Evolutionary conservation across 2,797 vertebrate genomes (phyloP).

Genomic region (Selene dorsalis): DNA sequence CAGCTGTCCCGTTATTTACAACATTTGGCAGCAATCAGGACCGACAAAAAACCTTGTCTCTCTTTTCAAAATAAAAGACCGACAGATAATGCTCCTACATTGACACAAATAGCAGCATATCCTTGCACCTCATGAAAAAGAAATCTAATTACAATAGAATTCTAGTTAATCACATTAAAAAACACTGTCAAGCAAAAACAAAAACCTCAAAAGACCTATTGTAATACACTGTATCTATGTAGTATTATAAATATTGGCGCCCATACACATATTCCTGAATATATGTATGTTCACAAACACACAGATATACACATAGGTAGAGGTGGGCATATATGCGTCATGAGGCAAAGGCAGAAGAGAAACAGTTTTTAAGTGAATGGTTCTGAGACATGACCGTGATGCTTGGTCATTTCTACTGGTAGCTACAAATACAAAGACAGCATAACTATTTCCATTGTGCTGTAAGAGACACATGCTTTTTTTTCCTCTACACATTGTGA

Average conservation of each 20-base stretch:
- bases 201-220: constrained; percentile 71
- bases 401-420: constrained; percentile 68
- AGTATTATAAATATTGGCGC: constrained; percentile 73
- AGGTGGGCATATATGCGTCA: constrained; percentile 80
- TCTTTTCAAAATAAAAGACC: constrained; percentile 67
- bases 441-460: constrained; percentile 68
- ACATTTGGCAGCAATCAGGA: constrained; percentile 87
- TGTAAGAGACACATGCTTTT: constrained; percentile 74
- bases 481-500: constrained; percentile 51
- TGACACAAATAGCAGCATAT: constrained; percentile 88
- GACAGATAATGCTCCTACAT: constrained; percentile 79
- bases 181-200: constrained; percentile 79
- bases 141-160: constrained; percentile 64
- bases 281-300: constrained; percentile 79
- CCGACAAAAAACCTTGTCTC: constrained; percentile 68
- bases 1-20: constrained; percentile 85
- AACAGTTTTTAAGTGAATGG: constrained; percentile 64
- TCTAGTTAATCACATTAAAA: constrained; percentile 69
- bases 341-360: constrained; percentile 82
- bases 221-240: constrained; percentile 79
- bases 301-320: constrained; percentile 73
- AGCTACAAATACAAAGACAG: constrained; percentile 70
- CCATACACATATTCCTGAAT: constrained; percentile 82
- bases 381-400: constrained; percentile 73
- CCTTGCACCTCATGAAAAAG: constrained; percentile 81